Evolutionary conservation across 2,797 vertebrate genomes (phyloP), one percentile per base, ranked within the genome.

Genomic region (Taenioides sp.): DNA sequence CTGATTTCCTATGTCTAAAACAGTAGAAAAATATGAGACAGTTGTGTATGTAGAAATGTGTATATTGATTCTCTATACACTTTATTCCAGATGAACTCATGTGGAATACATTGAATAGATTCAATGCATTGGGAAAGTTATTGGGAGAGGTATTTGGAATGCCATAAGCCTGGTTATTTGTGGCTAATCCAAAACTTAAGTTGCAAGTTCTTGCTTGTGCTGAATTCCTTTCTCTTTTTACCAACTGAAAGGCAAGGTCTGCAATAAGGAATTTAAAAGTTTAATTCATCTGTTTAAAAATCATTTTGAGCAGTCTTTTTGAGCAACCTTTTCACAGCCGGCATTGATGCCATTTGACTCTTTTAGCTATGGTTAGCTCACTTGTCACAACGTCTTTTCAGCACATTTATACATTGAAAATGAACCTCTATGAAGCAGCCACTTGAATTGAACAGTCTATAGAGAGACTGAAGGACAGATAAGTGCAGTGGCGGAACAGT

Each of bases 361-460:
- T 73, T 81, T 82, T 70, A 27, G 23, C 43, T 23, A 49, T 58
- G 47, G 63, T 71, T 82, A 69, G 71, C 81, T 80, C 63, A 69
- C 71, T 76, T 79, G 81, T 79, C 76, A 69, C 82, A 81, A 77
- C 86, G 80, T 65, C 74, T 28, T 37, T 89, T 87, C 81, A 81
- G 10, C 7, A 49, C 78, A 59, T 75, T 84, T 81, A 80, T 85
- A 88, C 87, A 80, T 79, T 84, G 86, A 89, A 80, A 86, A 83
- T 57, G 77, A 78, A 82, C 87, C 87, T 85, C 85, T 70, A 79
- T 86, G 73, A 78, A 10, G 74, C 86, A 81, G 91, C 83, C 82
- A 80, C 76, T 80, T 82, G 89, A 87, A 90, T 90, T 90, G 89
- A 85, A 81, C n/a, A 58, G 55, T 85, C 79, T 86, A 75, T 84